Percentiles rank a stretch among this genome's conserved stretches.
Evolutionary conservation across 2,888 invertebrate genomes (phyloP).

Genomic region (Cephonodes hylas): DNA sequence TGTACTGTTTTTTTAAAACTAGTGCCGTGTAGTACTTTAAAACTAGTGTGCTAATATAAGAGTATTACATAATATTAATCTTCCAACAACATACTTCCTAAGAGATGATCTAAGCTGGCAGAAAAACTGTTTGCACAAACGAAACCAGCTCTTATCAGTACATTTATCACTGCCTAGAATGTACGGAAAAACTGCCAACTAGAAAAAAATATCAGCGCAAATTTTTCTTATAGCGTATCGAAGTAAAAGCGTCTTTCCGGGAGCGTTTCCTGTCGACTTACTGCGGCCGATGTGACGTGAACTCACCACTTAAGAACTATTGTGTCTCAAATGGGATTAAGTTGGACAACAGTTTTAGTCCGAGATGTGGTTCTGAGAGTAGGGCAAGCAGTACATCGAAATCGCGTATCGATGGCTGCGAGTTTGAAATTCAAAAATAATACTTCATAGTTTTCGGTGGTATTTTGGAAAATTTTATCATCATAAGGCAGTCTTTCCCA

Average conservation of each 20-base stretch:
- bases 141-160: neutral
- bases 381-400: too few relatives aligned
- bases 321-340: neutral
- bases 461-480: too few relatives aligned
- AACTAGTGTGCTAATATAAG: too few relatives aligned
- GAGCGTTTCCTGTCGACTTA: neutral
- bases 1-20: too few relatives aligned
- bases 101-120: neutral
- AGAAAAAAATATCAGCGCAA: neutral
- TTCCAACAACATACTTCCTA: neutral
- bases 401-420: too few relatives aligned
- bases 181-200: neutral
- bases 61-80: neutral
- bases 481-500: too few relatives aligned
- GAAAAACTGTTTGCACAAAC: neutral
- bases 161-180: neutral
- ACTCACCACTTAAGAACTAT: neutral
- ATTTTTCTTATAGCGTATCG: neutral
- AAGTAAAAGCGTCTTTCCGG: neutral
- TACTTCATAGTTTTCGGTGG: too few relatives aligned
- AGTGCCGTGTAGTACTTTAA: too few relatives aligned
- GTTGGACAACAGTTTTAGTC: neutral
- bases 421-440: too few relatives aligned
- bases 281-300: neutral
- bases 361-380: too few relatives aligned